Evolutionary conservation across 2,113 vertebrate species (phyloP).

Genomic region (Circaetus gallicus): DNA sequence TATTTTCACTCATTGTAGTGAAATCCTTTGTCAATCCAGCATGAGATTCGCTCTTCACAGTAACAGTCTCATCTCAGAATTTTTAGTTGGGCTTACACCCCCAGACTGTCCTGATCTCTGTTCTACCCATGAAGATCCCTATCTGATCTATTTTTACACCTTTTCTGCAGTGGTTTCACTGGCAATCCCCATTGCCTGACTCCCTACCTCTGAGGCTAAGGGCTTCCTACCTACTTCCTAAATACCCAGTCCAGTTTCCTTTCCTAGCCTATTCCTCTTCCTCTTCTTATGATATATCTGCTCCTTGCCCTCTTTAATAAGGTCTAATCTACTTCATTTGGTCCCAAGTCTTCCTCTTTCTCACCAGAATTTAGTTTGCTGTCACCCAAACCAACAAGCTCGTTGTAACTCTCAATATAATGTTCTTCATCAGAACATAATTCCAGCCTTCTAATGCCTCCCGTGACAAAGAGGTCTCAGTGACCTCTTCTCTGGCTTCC

Average conservation of each 20-base stretch:
- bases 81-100: neutral
- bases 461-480: neutral
- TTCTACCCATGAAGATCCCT: neutral
- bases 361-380: neutral
- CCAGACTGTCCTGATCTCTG: neutral
- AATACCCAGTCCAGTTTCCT: neutral
- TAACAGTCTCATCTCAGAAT: neutral
- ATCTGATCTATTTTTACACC: neutral
- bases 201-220: neutral
- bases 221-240: neutral
- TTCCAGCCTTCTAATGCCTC: neutral
- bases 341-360: neutral
- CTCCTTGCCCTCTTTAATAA: neutral
- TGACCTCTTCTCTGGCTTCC: neutral
- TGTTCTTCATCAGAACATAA: neutral
- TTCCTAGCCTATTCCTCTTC: neutral
- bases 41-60: neutral
- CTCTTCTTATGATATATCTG: neutral
- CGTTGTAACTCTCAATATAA: neutral
- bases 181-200: neutral
- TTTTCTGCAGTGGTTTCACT: neutral
- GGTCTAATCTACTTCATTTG: neutral
- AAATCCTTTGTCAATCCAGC: neutral
- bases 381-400: neutral
- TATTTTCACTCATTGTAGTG: neutral